Evolutionary conservation across 2,797 vertebrate genomes (phyloP), one percentile per base, ranked within the genome.

Genomic region (Falco columbarius): DNA sequence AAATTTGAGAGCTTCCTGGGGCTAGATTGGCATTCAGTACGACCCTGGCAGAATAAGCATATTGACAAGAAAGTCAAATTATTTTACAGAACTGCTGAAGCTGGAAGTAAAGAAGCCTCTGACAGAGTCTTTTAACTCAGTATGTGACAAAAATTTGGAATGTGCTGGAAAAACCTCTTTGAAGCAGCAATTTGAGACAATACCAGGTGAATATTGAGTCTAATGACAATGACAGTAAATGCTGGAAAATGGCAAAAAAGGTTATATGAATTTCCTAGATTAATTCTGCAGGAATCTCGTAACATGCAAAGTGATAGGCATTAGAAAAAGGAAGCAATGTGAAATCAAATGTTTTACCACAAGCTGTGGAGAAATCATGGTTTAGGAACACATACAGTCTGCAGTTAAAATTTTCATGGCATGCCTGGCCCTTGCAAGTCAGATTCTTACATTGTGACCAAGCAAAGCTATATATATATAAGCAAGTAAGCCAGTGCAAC

Each of bases 21-120:
- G 65, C 32, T 95, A 67, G 51, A 76, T 14, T 67, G 65, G 42
- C 67, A 79, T 84, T 91, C 83, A 89, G 12, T 51, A 66, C 2
- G 2, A 86, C 30, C 27, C 26, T 82, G 65, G 71, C 12, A 62
- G 93, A 97, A 96, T 91, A 96, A 94, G 38, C 44, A 44, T 92
- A 86, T 91, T 94, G 92, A 95, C 51, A 95, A 87, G 82, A 93
- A 96, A 92, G 36, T 61, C 92, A 71, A 96, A 89, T 92, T 96
- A 88, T 96, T 97, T 97, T 84, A 92, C 16, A 66, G 36, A 94
- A 85, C 76, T 91, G 27, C 83, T 94, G 70, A 96, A 95, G 29
- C 56, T 93, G 51, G 55, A 95, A 90, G 29, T 88, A 83, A 94
- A 92, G 83, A 92, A 59, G n/a, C 7, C n/a, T 94, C 14, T 58